Base-by-base conservation (phyloP, 2,797 vertebrate species). In the Oryzias dopingdopingensis region DNA sequence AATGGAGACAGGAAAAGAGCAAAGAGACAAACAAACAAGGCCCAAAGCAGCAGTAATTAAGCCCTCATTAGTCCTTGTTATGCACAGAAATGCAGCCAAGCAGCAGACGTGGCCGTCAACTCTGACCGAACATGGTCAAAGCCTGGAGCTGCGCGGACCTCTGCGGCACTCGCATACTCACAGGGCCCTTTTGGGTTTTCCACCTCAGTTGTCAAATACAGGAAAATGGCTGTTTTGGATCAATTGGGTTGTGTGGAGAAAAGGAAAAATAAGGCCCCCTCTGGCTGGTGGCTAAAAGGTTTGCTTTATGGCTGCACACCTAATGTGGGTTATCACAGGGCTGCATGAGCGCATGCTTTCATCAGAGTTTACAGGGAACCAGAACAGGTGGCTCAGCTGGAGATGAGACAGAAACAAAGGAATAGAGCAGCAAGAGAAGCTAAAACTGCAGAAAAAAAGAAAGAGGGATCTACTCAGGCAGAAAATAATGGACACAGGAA, bases 21-120 rank as follows among this genome's bases (percentile, higher is more conserved):
- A 74, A 72, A 80, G 81, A 82, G 76, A 82, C 80, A 90, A 89
- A 89, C 86, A 90, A 87, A 86, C 79, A 81, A 65, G 74, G 59
- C 37, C 79, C 47, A 32, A 37, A 82, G 74, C 72, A 67, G 66
- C 59, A 1, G 62, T 72, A 87, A 88, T 87, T 77, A 85, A 77
- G 77, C 61, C 74, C 86, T 89, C 84, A 78, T 89, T 89, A 89
- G 52, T 64, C 51, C 77, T 67, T 7, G 65, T 86, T 86, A 84
- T 64, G 73, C 29, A 54, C 75, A 76, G 62, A 56, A 70, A 76
- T 47, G 73, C 81, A 83, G 50, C 15, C 1, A 64, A 83, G 84
- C 79, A 49, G 65, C 67, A 79, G 69, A 72, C 62, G 61, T 53
- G 1, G 6, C 65, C 53, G 73, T 69, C 74, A 59, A 65, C 51